phyloP scores from a whole-genome alignment of 1,140 invertebrate species.

The Brachionus asplanchnoidis region DNA sequence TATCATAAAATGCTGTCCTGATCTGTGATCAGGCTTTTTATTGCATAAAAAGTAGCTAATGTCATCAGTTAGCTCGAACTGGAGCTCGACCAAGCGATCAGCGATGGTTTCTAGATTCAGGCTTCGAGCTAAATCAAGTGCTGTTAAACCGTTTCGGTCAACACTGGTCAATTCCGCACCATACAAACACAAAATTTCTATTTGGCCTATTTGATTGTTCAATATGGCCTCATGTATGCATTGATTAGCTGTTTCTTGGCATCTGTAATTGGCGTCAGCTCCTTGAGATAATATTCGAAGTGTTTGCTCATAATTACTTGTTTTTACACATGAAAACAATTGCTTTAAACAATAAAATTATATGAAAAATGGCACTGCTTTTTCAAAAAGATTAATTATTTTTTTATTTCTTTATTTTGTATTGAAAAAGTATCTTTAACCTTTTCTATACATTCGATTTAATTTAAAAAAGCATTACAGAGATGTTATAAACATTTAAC shows the following conservation, averaged over 20 bases:
- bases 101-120: slow-evolving; percentile 75
- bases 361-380: background rate
- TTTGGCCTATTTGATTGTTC: slow-evolving; percentile 45
- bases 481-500: too few relatives aligned
- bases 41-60: slow-evolving; percentile 34
- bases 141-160: slow-evolving; percentile 56
- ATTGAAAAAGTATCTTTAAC: too few relatives aligned
- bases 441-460: too few relatives aligned
- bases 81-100: slow-evolving; percentile 76
- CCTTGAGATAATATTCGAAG: slow-evolving; percentile 83
- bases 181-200: slow-evolving; percentile 84
- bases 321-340: slow-evolving; percentile 88
- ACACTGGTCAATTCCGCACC: slow-evolving; percentile 78
- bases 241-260: slow-evolving; percentile 65
- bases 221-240: slow-evolving; percentile 19
- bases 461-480: too few relatives aligned
- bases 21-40: slow-evolving; percentile 60
- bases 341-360: slow-evolving; percentile 61
- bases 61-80: slow-evolving; percentile 80
- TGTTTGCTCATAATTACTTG: slow-evolving; percentile 79
- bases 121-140: slow-evolving; percentile 60
- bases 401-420: too few relatives aligned
- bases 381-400: too few relatives aligned
- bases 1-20: slow-evolving; percentile 78
- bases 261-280: slow-evolving; percentile 92